Evolutionary conservation across 2,113 vertebrate genomes (phyloP).

Genomic region (Apodemus sylvaticus): DNA sequence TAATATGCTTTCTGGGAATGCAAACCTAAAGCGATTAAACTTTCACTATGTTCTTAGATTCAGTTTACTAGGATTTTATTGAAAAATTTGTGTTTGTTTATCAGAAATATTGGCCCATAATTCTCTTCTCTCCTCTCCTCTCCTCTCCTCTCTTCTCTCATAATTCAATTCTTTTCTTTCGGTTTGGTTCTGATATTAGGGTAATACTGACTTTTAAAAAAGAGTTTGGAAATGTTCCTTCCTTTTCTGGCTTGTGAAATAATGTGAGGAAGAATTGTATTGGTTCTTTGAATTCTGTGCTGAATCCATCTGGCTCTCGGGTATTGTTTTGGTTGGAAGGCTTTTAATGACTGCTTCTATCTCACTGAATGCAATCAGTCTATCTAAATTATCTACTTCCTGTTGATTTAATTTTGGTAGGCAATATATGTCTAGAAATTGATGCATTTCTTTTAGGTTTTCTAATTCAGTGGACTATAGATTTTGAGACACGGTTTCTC

Average conservation of each 20-base stretch:
- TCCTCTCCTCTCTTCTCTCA: too few relatives aligned
- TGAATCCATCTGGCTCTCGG: background rate
- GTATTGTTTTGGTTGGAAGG: background rate
- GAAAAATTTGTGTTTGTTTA: background rate
- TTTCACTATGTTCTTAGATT: background rate
- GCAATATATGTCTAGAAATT: background rate
- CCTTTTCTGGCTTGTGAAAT: background rate
- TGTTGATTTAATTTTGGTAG: background rate
- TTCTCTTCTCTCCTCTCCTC: too few relatives aligned
- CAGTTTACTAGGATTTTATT: background rate
- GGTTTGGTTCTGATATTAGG: background rate
- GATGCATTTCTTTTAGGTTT: background rate
- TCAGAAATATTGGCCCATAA: background rate
- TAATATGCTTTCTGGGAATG: background rate
- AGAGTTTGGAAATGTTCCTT: background rate
- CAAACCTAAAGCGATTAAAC: background rate
- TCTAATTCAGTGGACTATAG: background rate
- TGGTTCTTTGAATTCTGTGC: background rate
- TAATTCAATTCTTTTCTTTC: background rate
- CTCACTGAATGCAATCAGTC: background rate
- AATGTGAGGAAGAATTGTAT: background rate
- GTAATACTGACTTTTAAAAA: background rate
- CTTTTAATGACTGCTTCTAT: background rate
- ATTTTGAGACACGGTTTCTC: background rate
- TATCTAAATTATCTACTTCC: background rate